Percentiles rank a stretch among this genome's conserved stretches.
These are phyloP conservation scores for Poeciliopsis occidentalis DNA, from an alignment of 2,113 vertebrate genomes.

Conservation along the genomic window DNA sequence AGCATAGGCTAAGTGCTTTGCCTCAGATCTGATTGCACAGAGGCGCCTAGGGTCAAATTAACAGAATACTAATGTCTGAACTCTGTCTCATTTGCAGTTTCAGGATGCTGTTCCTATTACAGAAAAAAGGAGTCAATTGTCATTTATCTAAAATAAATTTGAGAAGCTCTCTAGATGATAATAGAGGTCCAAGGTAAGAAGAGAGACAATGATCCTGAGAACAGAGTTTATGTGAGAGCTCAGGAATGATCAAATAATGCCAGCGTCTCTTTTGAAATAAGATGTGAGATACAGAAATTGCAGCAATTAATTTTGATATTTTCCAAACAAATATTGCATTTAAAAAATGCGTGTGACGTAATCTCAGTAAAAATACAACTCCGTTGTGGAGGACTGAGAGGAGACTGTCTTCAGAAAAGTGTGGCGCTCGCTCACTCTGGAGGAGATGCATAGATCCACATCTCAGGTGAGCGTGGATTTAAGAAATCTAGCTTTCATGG, in stretches of 20 bases:
- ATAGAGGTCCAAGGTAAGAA: slow-evolving; percentile 77
- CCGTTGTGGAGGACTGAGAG: background rate
- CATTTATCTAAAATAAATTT: slow-evolving; percentile 73
- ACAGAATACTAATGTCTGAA: slow-evolving; percentile 88
- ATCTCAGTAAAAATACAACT: no score
- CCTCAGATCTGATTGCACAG: slow-evolving; percentile 92
- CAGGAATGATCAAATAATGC: slow-evolving; percentile 10
- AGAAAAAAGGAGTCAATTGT: slow-evolving; percentile 71
- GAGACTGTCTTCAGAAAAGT: no score
- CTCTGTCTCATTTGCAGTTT: slow-evolving; percentile 78
- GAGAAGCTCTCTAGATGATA: slow-evolving; percentile 73
- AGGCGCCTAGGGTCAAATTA: slow-evolving; percentile 93
- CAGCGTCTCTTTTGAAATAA: slow-evolving; percentile 17
- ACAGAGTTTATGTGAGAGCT: slow-evolving; percentile 5
- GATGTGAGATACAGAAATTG: slow-evolving; percentile 6
- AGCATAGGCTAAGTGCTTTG: slow-evolving; percentile 95
- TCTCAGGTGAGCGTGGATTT: no score
- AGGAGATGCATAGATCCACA: background rate
- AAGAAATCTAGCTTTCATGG: background rate
- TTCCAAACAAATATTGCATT: slow-evolving; percentile 10
- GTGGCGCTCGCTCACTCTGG: background rate
- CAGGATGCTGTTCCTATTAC: slow-evolving; percentile 76
- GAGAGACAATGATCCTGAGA: slow-evolving; percentile 35
- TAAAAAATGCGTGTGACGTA: background rate
- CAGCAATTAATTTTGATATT: slow-evolving; percentile 11